Evolutionary conservation across 2,113 vertebrate genomes (phyloP).

Genomic region (Ptilorrhoa leucosticta): DNA sequence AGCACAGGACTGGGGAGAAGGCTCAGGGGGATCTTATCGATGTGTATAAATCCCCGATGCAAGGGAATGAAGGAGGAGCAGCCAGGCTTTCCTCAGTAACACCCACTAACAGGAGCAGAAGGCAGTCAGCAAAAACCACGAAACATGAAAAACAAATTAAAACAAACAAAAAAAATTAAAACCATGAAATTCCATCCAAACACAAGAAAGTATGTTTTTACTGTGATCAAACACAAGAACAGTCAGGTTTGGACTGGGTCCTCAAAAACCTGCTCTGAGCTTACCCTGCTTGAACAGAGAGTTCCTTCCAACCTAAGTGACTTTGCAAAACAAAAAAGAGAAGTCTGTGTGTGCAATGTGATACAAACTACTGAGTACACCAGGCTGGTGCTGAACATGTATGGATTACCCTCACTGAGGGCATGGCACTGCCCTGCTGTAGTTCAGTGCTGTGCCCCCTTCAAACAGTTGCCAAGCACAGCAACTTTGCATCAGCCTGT

Average conservation of each 20-base stretch:
- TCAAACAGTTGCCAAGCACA: not conserved
- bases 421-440: not conserved
- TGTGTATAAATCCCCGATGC: not conserved
- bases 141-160: not conserved
- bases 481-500: not conserved
- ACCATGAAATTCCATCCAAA: not conserved
- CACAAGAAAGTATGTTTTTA: not conserved
- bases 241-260: not conserved
- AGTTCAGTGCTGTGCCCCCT: not conserved
- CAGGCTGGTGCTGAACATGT: accelerated
- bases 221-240: not conserved
- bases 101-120: not conserved
- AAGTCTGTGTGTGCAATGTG: accelerated
- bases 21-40: not conserved
- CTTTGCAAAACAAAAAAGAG: not conserved
- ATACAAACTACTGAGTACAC: too few species aligned
- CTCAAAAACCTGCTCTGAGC: not conserved
- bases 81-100: not conserved
- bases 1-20: not conserved
- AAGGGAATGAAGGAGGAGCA: not conserved
- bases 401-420: not conserved
- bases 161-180: not conserved
- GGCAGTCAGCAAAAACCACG: not conserved
- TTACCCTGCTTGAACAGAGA: not conserved
- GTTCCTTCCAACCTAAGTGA: not conserved